These are phyloP conservation scores for Papilio dardanus DNA, from an alignment of 1,140 invertebrate genomes.

Conservation along the genomic window DNA sequence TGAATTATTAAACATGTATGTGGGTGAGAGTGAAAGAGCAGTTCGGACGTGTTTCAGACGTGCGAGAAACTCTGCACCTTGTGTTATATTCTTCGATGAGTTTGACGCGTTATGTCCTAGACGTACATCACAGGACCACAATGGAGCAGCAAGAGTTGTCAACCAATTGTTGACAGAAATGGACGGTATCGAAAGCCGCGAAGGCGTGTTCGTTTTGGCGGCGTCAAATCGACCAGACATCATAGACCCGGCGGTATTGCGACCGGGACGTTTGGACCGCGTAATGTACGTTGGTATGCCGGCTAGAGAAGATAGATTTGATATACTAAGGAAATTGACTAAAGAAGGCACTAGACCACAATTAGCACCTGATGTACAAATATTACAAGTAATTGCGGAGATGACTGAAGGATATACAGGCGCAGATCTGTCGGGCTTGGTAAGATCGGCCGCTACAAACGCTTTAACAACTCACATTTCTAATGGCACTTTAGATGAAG, in stretches of 20 bases:
- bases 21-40: slow-evolving; percentile 99
- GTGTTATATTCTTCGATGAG: slow-evolving; percentile 99
- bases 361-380: slow-evolving; percentile 89
- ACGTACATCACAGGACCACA: slow-evolving; percentile 88
- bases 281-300: slow-evolving; percentile 97
- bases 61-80: slow-evolving; percentile 97
- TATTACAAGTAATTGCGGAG: slow-evolving; percentile 86
- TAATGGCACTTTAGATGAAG: slow-evolving; percentile 66
- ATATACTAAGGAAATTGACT: slow-evolving; percentile 95
- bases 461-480: slow-evolving; percentile 85
- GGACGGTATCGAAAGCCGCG: slow-evolving; percentile 96
- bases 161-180: slow-evolving; percentile 99
- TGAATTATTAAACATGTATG: slow-evolving; percentile 98
- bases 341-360: slow-evolving; percentile 92
- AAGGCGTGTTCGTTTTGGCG: slow-evolving; percentile 96
- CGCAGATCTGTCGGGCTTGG: slow-evolving; percentile 92
- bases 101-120: slow-evolving; percentile 98
- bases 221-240: slow-evolving; percentile 99
- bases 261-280: slow-evolving; percentile 97
- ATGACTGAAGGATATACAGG: slow-evolving; percentile 93
- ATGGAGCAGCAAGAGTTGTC: slow-evolving; percentile 92
- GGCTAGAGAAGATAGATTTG: slow-evolving; percentile 88
- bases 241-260: slow-evolving; percentile 96
- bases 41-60: slow-evolving; percentile 97
- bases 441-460: slow-evolving; percentile 90